Conservation (phyloP, 2,113 vertebrate species). For the Andinoacara biseriatus region DNA sequence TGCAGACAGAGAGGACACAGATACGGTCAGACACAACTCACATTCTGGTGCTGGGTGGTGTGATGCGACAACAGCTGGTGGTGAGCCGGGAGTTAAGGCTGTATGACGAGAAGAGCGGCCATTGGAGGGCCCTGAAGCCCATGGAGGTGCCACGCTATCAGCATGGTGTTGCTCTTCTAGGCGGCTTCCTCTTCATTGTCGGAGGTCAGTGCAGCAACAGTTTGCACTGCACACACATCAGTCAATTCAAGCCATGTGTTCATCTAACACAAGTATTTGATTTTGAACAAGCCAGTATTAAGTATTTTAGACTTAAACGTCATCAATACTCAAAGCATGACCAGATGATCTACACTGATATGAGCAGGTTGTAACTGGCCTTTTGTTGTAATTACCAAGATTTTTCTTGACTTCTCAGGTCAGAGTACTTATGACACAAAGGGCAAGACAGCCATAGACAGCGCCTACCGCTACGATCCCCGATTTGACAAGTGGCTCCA, state of each 20-base stretch:
- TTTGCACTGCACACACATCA: neutral
- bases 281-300: neutral
- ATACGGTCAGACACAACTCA: conserved; percentile 82
- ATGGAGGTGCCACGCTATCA: conserved; percentile 85
- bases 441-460: conserved; percentile 85
- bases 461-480: conserved; percentile 83
- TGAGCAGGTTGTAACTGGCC: neutral
- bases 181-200: conserved; percentile 85
- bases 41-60: conserved; percentile 82
- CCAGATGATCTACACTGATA: neutral
- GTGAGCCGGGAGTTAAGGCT: conserved; percentile 83
- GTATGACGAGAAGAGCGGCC: conserved; percentile 72
- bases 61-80: conserved; percentile 85
- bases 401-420: conserved; percentile 49
- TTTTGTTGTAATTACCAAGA: neutral
- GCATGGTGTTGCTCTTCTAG: conserved; percentile 83
- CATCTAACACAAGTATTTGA: neutral
- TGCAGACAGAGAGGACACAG: conserved; percentile 82
- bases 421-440: conserved; percentile 87
- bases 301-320: neutral
- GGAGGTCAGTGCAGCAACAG: conserved; percentile 72
- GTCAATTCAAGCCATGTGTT: neutral
- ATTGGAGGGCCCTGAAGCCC: conserved; percentile 80
- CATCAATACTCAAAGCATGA: neutral
- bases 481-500: conserved; percentile 84